A percentile compares a stretch with the other conserved stretches of the same genome.
These are phyloP conservation scores for Kryphioiulus occultus DNA, from an alignment of 2,888 invertebrate genomes.

Conservation along the genomic window DNA sequence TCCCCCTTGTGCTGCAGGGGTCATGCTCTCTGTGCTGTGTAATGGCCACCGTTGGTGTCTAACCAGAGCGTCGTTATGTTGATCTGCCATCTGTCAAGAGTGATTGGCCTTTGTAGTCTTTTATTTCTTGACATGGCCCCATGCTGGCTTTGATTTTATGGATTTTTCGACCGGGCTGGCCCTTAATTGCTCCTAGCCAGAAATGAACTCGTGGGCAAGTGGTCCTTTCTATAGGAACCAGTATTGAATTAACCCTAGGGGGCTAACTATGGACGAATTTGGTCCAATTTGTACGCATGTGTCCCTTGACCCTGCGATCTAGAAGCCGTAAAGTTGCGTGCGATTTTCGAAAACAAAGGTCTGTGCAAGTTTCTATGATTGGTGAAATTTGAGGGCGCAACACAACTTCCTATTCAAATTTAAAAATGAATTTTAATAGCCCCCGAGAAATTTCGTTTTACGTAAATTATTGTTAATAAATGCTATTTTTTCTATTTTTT, in stretches of 20 bases:
- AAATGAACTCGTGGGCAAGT: not conserved
- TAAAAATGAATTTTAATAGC: too few species aligned
- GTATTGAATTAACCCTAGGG: conserved; percentile 28
- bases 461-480: too few species aligned
- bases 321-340: not conserved
- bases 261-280: not conserved
- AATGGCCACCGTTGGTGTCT: conserved; percentile 13
- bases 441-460: too few species aligned
- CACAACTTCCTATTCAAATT: too few species aligned
- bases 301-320: not conserved
- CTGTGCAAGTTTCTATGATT: too few species aligned
- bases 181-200: not conserved
- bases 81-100: conserved; percentile 32
- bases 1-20: not conserved
- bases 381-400: too few species aligned
- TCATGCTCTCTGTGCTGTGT: not conserved
- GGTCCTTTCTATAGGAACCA: not conserved
- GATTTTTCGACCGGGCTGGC: not conserved
- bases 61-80: conserved; percentile 12
- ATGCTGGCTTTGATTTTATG: conserved; percentile 14
- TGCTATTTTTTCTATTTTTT: too few species aligned
- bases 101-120: conserved; percentile 22
- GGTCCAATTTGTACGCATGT: not conserved
- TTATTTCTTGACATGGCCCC: conserved; percentile 31
- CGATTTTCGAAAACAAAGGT: too few species aligned